A percentile compares a stretch with the other conserved stretches of the same genome.
Evolutionary conservation across 2,113 vertebrate species (phyloP).

Genomic region (Syngnathus floridae): DNA sequence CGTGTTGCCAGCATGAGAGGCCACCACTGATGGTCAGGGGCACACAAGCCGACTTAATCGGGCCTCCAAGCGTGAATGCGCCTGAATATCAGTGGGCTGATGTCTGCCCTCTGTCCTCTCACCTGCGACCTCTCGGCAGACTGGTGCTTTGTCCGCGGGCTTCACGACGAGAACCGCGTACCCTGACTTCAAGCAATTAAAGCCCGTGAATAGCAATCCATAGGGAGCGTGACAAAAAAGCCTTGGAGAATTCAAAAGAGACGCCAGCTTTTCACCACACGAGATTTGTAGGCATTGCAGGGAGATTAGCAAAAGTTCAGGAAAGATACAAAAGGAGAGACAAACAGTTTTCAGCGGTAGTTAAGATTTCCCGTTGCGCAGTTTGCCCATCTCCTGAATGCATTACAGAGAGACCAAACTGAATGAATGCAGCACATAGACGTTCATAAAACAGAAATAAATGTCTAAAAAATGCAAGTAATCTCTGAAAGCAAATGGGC

Average conservation of each 20-base stretch:
- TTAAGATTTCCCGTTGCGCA: slow-evolving; percentile 5
- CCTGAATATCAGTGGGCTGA: slow-evolving; percentile 30
- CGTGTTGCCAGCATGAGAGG: neutral
- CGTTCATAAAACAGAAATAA: slow-evolving; percentile 56
- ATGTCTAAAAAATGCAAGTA: slow-evolving; percentile 59
- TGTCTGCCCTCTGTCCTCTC: slow-evolving; percentile 25
- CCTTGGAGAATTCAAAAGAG: slow-evolving; percentile 38
- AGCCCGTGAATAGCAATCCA: slow-evolving; percentile 44
- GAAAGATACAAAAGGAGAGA: neutral
- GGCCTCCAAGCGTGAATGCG: neutral
- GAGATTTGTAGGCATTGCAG: slow-evolving; percentile 6
- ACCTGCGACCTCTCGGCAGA: slow-evolving; percentile 24
- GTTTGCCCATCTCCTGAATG: slow-evolving; percentile 33
- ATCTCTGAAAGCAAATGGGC: slow-evolving; percentile 59
- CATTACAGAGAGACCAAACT: slow-evolving; percentile 11
- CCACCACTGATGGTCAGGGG: slow-evolving; percentile 3
- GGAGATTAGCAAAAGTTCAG: slow-evolving; percentile 11
- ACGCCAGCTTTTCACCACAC: neutral
- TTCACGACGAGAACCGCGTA: slow-evolving; percentile 14
- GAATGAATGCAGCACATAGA: slow-evolving; percentile 43
- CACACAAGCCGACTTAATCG: neutral
- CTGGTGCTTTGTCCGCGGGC: slow-evolving; percentile 20
- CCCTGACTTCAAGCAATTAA: slow-evolving; percentile 48
- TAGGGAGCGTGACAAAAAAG: slow-evolving; percentile 28
- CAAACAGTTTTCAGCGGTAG: neutral